These are phyloP conservation scores for Zygaena filipendulae DNA, from an alignment of 2,888 invertebrate species.

Conservation along the genomic window DNA sequence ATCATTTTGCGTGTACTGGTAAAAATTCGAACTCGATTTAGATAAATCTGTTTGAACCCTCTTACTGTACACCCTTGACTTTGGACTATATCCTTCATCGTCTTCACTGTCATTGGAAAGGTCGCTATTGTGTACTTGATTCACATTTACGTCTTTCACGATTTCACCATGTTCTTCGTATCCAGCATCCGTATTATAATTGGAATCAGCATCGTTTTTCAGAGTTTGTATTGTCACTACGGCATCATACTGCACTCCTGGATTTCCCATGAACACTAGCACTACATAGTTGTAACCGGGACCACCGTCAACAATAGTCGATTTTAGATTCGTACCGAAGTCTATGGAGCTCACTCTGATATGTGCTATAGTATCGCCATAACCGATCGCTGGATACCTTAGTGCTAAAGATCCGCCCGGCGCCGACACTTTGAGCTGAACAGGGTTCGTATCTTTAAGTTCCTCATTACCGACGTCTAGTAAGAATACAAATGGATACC, in stretches of 20 bases:
- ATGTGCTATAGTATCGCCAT: constrained; percentile 45
- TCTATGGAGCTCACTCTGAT: constrained; percentile 55
- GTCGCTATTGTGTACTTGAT: constrained; percentile 14
- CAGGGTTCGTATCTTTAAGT: constrained; percentile 40
- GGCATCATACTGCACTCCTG: constrained; percentile 41
- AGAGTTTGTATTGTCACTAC: constrained; percentile 47
- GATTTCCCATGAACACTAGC: constrained; percentile 45
- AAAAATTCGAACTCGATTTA: constrained; percentile 36
- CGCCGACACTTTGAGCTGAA: constrained; percentile 45
- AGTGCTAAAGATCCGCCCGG: constrained; percentile 55
- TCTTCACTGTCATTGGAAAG: constrained; percentile 29
- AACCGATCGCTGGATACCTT: constrained; percentile 45
- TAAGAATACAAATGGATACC: constrained; percentile 52
- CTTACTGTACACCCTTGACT: constrained; percentile 15
- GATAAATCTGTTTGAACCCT: constrained; percentile 26
- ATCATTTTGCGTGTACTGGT: constrained; percentile 26
- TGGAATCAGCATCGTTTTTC: constrained; percentile 9
- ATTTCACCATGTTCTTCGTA: background rate
- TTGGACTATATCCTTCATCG: constrained; percentile 19
- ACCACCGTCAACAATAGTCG: constrained; percentile 51
- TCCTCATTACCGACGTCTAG: constrained; percentile 61
- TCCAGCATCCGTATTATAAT: constrained; percentile 3
- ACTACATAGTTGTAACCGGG: constrained; percentile 56
- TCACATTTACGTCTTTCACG: constrained; percentile 3
- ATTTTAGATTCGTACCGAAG: constrained; percentile 52